phyloP scores from a whole-genome alignment of 2,797 vertebrate species.

The Pelochelys cantorii region DNA sequence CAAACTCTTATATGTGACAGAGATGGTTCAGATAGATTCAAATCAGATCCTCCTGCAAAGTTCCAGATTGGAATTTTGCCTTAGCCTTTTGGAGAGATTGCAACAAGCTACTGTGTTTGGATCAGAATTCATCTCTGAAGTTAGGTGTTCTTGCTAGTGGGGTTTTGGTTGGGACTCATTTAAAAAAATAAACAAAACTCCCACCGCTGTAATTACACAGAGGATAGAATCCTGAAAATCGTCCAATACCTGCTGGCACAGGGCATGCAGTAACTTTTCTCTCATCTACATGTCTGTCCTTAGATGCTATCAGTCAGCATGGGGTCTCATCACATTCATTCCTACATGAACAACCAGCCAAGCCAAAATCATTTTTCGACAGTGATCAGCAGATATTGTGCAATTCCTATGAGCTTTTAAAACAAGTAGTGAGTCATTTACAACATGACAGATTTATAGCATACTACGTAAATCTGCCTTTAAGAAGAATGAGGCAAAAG shows the following conservation, averaged over 20 bases:
- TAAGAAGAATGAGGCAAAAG: accelerated
- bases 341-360: background rate
- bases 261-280: accelerated
- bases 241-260: background rate
- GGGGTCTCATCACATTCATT: accelerated
- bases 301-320: accelerated
- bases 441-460: background rate
- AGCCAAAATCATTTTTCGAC: background rate
- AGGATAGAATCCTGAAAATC: background rate
- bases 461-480: accelerated
- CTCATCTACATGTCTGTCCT: accelerated
- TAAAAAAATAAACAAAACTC: too few species aligned
- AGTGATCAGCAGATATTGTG: accelerated
- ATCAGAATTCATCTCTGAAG: background rate
- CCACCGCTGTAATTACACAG: background rate
- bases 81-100: background rate
- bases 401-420: accelerated
- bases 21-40: background rate
- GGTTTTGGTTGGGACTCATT: background rate
- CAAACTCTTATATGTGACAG: background rate
- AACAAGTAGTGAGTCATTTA: conserved; percentile 35
- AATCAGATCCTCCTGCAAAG: background rate
- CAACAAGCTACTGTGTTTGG: background rate
- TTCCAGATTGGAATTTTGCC: background rate
- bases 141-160: background rate